A percentile compares a stretch with the other conserved stretches of the same genome.
Evolutionary conservation across 92 coral and sea anemone species (phyloP).

Genomic region (Phenganax marumi): DNA sequence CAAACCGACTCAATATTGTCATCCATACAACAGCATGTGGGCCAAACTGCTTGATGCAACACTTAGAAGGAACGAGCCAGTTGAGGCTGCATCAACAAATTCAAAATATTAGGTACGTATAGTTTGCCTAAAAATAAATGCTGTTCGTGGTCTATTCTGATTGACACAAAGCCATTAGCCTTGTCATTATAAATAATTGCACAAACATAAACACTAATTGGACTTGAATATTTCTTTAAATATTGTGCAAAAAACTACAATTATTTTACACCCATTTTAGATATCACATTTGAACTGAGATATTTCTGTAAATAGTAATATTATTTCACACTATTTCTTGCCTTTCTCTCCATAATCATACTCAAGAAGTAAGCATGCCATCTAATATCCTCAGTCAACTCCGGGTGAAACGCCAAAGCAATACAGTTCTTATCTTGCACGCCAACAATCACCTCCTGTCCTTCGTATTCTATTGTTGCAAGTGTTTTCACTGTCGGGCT

Average conservation of each 20-base stretch:
- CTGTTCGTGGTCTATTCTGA: too few species aligned
- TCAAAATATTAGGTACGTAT: neutral
- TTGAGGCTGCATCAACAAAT: neutral
- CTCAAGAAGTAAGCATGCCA: slow-evolving; percentile 88
- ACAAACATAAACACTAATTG: too few species aligned
- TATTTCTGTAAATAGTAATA: too few species aligned
- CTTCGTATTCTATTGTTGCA: slow-evolving; percentile 66
- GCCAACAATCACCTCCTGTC: slow-evolving; percentile 84
- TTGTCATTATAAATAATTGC: too few species aligned
- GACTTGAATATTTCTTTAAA: too few species aligned
- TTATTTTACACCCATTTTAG: too few species aligned
- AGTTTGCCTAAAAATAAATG: too few species aligned
- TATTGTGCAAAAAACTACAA: too few species aligned
- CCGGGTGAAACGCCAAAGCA: slow-evolving; percentile 93
- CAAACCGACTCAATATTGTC: slow-evolving; percentile 57
- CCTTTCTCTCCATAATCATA: slow-evolving; percentile 59
- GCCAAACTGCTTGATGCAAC: slow-evolving; percentile 71
- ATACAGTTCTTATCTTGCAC: slow-evolving; percentile 79
- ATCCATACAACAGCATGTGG: slow-evolving; percentile 79
- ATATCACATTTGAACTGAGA: too few species aligned
- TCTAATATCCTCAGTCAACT: slow-evolving; percentile 82
- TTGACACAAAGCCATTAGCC: too few species aligned
- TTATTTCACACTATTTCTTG: neutral
- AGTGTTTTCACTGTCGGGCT: slow-evolving; percentile 71
- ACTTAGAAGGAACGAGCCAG: slow-evolving; percentile 63